A percentile compares a stretch with the other conserved stretches of the same genome.
Evolutionary conservation across 2,797 vertebrate genomes (phyloP).

Genomic region (Botia kubotai): DNA sequence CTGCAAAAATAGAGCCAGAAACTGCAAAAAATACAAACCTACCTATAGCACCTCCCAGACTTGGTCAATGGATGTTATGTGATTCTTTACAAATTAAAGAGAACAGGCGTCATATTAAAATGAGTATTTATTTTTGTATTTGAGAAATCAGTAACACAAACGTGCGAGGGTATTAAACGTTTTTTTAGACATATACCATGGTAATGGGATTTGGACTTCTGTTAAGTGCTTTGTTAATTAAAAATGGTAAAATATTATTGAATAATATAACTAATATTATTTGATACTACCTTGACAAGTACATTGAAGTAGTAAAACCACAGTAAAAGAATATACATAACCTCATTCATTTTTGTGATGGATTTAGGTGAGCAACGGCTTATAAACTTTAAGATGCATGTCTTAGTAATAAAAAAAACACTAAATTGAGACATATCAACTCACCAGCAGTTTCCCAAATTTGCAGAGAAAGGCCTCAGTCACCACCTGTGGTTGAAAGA

Average conservation of each 20-base stretch:
- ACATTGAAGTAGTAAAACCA: not conserved
- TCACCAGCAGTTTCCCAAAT: slow-evolving; percentile 88
- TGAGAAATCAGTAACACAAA: not conserved
- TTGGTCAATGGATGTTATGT: not conserved
- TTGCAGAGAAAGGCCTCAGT: slow-evolving; percentile 86
- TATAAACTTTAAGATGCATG: not conserved
- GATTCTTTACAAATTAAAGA: not conserved
- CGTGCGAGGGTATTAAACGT: not conserved
- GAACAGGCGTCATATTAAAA: not conserved
- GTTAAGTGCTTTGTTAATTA: no score
- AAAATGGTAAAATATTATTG: not conserved
- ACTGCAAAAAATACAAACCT: slow-evolving; percentile 59
- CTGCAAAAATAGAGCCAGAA: not conserved
- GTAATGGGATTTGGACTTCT: no score
- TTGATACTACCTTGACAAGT: not conserved
- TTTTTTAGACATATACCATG: no score
- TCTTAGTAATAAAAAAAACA: not conserved
- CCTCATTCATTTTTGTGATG: not conserved
- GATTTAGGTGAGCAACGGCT: not conserved
- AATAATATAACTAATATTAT: not conserved
- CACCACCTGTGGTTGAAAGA: slow-evolving; percentile 67
- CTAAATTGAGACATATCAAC: slow-evolving; percentile 65
- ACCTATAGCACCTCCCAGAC: slow-evolving; percentile 81
- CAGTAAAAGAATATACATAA: not conserved
- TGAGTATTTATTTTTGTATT: not conserved